Percentiles rank a stretch among this genome's conserved stretches.
Evolutionary conservation across 2,888 invertebrate species (phyloP).

Genomic region (Azorinus chamasolen): DNA sequence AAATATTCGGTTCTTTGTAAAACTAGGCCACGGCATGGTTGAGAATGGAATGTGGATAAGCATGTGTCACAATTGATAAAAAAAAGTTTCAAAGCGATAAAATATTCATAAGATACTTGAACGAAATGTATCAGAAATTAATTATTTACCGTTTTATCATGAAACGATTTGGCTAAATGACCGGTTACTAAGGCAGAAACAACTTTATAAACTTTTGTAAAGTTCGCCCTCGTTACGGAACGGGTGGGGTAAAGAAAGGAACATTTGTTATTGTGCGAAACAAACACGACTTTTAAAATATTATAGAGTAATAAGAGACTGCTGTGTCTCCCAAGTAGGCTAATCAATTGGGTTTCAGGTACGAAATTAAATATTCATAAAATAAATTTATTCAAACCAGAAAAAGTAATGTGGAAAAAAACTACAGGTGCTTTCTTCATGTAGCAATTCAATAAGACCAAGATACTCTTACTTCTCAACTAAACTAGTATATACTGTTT

Average conservation of each 20-base stretch:
- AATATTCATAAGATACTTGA: neutral
- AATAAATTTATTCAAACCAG: no score
- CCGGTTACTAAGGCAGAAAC: slow-evolving; percentile 37
- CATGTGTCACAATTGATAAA: slow-evolving; percentile 12
- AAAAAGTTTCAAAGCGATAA: neutral
- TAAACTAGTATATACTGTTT: no score
- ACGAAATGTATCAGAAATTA: no score
- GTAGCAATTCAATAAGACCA: no score
- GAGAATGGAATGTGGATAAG: slow-evolving; percentile 11
- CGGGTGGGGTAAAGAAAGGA: slow-evolving; percentile 44
- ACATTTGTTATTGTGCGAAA: slow-evolving; percentile 5
- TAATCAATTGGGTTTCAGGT: no score
- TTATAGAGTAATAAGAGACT: no score
- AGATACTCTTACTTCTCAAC: no score
- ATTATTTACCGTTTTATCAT: no score
- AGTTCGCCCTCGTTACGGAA: slow-evolving; percentile 21
- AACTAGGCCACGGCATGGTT: slow-evolving; percentile 63
- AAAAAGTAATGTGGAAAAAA: no score
- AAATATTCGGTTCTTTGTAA: slow-evolving; percentile 47
- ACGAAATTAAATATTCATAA: no score
- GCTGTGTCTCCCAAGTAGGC: no score
- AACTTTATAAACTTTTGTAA: slow-evolving; percentile 32
- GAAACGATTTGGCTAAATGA: neutral
- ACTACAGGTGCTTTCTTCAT: no score
- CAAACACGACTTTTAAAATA: neutral